Percentiles rank a stretch among this genome's conserved stretches.
These are phyloP conservation scores for Pseudochromis fuscus DNA, from an alignment of 2,797 vertebrate species.

Conservation along the genomic window DNA sequence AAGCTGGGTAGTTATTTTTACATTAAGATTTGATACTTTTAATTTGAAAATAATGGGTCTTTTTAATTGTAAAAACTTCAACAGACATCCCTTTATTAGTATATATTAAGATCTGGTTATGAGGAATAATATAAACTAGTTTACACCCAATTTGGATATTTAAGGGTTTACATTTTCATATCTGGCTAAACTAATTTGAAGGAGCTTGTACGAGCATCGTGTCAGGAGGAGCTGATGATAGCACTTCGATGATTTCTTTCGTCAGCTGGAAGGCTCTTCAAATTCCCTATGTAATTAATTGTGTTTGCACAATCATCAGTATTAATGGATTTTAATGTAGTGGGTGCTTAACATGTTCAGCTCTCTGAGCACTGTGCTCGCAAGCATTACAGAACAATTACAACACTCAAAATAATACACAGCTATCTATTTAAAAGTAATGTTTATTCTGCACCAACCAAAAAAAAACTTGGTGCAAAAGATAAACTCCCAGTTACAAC, in stretches of 20 bases:
- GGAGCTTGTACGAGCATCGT: no score
- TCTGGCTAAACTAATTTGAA: no score
- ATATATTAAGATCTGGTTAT: no score
- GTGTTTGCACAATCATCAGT: background rate
- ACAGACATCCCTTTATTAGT: no score
- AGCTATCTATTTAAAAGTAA: conserved; percentile 70
- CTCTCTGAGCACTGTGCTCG: background rate
- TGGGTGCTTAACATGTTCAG: background rate
- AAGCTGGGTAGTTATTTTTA: no score
- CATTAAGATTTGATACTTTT: no score
- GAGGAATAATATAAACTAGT: no score
- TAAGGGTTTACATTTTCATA: no score
- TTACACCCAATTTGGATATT: no score
- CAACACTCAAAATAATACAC: conserved; percentile 8
- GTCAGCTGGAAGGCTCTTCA: conserved; percentile 9
- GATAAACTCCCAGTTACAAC: conserved; percentile 73
- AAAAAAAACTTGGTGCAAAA: conserved; percentile 63
- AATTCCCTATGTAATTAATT: conserved; percentile 4
- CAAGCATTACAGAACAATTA: background rate
- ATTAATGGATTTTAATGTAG: background rate
- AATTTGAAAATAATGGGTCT: no score
- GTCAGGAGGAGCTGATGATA: no score
- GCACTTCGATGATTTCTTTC: background rate
- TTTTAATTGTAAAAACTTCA: no score
- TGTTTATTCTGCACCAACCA: conserved; percentile 78